Conservation (phyloP, 2,113 vertebrate species). For the Pterocles gutturalis region DNA sequence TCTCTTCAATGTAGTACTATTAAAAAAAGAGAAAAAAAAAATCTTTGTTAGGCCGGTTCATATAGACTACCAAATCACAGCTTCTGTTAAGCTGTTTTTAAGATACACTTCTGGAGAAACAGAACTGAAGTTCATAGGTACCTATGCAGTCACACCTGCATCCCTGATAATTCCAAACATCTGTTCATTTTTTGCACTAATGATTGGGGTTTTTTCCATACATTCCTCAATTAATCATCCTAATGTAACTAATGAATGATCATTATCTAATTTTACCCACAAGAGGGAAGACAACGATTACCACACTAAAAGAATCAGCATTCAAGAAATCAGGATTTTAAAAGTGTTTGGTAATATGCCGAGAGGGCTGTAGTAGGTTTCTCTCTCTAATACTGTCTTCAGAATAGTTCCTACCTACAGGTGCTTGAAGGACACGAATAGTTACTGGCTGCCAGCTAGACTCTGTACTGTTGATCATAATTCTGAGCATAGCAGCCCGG, state of each 20-base stretch:
- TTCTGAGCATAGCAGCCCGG: background rate
- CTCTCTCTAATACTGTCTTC: background rate
- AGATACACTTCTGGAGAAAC: background rate
- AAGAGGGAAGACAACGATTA: background rate
- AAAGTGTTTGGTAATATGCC: background rate
- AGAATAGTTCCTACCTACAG: background rate
- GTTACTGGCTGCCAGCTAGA: background rate
- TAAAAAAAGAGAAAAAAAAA: constrained; percentile 75
- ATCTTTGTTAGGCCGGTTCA: constrained; percentile 57
- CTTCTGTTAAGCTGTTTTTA: background rate
- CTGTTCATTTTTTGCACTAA: background rate
- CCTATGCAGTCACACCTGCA: background rate
- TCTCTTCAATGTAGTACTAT: constrained; percentile 89
- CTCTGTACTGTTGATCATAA: background rate
- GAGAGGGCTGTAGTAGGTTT: background rate
- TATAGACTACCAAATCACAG: background rate
- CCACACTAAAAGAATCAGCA: background rate
- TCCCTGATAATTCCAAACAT: background rate
- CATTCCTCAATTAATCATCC: no score
- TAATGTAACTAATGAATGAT: background rate
- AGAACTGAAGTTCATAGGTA: background rate
- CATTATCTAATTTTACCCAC: background rate
- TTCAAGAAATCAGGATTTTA: background rate
- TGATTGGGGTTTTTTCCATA: background rate
- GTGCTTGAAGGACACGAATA: background rate